Evolutionary conservation across 1,140 invertebrate genomes (phyloP), one percentile per base, ranked within the genome.

Genomic region (Amyelois transitella): DNA sequence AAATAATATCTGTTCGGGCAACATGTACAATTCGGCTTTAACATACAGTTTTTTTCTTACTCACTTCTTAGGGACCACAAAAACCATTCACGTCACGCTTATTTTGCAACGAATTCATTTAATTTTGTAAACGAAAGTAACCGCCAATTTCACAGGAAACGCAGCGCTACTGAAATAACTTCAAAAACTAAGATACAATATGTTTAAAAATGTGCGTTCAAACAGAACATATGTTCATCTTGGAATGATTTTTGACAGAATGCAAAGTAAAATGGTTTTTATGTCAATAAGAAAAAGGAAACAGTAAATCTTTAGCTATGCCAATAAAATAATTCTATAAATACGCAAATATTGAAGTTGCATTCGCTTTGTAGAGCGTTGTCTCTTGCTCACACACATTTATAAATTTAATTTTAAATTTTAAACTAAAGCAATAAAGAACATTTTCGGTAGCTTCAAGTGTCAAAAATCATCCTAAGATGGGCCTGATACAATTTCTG

Each of bases 121-220:
- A 1, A 14, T 14, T 38, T 6, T 12, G 4, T 32, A 6, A 14
- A 38, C 12, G 7, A 28, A 28, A 8, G 1, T 28, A 28, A 10
- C 7, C 7, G 7, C 12, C 1, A 28, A 8, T 28, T 38, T 38
- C 32, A 38, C 32, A 38, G 32, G 1, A 38, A 38, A 38, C 17
- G 32, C 32, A 14, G 1, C 32, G 32, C n/a, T 38, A 38, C 32
- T 54, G 48, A 54, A 54, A 49, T 49, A 52, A 32, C 32, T 52
- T 43, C 51, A 20, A 52, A 52, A 43, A 20, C 18, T 38, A 43
- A 21, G 25, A 17, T 45, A 18, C 20, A 32, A 43, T 50, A 38
- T 38, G 12, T n/a, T 14, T 2, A n/a, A 38, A 1, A 38, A 38
- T 38, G 17, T 38, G 32, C 5, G n/a, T 38, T 12, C n/a, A 14